Conservation (phyloP, 2,797 vertebrate genomes). For the Oreochromis mossambicus region DNA sequence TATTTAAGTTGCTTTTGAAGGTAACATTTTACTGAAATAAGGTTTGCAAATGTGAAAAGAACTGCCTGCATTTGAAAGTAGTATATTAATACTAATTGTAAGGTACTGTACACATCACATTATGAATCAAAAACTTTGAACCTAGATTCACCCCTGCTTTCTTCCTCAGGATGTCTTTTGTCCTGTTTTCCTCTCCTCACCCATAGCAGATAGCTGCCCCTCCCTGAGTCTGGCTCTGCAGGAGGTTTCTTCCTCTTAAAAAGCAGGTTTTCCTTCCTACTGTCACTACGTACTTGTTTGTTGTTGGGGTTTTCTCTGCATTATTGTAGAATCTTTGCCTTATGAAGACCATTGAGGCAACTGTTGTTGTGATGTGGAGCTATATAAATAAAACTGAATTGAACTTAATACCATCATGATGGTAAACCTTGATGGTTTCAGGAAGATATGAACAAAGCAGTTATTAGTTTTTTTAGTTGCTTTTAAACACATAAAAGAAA, state of each 20-base stretch:
- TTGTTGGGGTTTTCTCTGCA: not conserved
- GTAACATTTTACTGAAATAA: not conserved
- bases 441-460: not conserved
- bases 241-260: not conserved
- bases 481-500: not conserved
- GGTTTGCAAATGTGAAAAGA: not conserved
- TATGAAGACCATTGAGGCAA: not conserved
- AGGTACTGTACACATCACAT: not conserved
- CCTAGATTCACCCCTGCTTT: not conserved
- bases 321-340: not conserved
- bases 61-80: not conserved
- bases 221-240: not conserved
- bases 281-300: no score
- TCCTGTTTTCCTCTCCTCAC: not conserved
- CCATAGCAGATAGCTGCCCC: not conserved
- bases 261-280: not conserved
- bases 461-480: not conserved
- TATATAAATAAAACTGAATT: not conserved
- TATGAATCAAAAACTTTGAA: not conserved
- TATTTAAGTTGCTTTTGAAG: not conserved
- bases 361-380: not conserved
- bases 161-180: not conserved
- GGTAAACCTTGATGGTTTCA: not conserved
- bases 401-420: not conserved
- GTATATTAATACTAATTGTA: not conserved